phyloP scores from a whole-genome alignment of 2,113 vertebrate species.

The Urocolius indicus region DNA sequence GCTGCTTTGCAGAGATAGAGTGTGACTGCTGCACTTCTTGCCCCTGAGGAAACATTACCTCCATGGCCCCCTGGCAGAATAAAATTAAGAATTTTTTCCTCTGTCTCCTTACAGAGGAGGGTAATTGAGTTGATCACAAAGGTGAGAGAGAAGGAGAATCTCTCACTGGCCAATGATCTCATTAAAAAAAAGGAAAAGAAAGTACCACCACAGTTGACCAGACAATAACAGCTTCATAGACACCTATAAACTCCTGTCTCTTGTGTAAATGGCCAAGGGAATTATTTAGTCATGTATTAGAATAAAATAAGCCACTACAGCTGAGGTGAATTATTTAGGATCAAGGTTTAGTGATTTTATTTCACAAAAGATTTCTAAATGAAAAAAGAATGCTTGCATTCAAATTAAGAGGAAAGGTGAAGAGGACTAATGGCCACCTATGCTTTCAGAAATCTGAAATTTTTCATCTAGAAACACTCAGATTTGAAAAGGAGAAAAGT shows the following conservation, averaged over 20 bases:
- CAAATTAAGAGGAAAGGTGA: neutral
- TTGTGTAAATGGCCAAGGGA: neutral
- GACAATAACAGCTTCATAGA: neutral
- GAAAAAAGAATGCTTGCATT: neutral
- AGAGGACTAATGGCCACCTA: neutral
- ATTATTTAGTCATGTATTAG: neutral
- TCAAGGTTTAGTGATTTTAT: neutral
- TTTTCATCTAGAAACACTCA: neutral
- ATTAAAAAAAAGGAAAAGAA: neutral
- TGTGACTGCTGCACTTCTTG: neutral
- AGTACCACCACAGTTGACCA: neutral
- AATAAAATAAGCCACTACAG: neutral
- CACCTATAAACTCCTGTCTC: neutral
- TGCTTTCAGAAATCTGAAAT: neutral
- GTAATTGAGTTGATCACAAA: neutral
- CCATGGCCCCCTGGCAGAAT: neutral
- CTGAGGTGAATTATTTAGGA: neutral
- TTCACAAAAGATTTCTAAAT: neutral
- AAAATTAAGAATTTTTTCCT: neutral
- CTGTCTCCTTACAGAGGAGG: neutral
- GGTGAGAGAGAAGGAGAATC: neutral
- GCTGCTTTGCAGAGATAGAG: neutral
- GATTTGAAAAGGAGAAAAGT: neutral
- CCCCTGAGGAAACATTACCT: neutral
- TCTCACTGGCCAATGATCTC: neutral